Percentiles rank a stretch among this genome's conserved stretches.
phyloP scores from a whole-genome alignment of 2,888 invertebrate species.

The Blastobasis lacticolella region DNA sequence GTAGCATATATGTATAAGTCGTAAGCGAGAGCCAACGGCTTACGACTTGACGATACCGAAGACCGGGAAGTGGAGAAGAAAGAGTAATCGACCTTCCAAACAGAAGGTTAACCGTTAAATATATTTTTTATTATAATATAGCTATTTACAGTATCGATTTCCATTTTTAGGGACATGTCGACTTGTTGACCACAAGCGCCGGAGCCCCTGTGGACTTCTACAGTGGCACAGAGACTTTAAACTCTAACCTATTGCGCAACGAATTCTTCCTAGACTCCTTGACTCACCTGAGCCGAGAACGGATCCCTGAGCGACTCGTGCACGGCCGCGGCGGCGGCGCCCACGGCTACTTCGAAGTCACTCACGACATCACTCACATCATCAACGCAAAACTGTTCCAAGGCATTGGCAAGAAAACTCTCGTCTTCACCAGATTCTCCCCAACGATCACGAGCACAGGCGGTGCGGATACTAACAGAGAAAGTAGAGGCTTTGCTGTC shows the following conservation, averaged over 20 bases:
- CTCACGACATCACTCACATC: conserved; percentile 85
- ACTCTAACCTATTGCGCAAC: conserved; percentile 85
- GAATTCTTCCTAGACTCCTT: conserved; percentile 81
- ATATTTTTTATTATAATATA: too few relatives aligned
- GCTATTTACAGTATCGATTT: not conserved
- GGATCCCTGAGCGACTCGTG: conserved; percentile 93
- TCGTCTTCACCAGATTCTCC: conserved; percentile 85
- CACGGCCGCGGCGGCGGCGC: conserved; percentile 96
- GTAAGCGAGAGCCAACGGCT: too few relatives aligned
- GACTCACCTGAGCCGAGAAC: conserved; percentile 86
- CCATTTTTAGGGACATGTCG: conserved; percentile 57
- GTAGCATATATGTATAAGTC: too few relatives aligned
- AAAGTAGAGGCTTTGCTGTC: conserved; percentile 90
- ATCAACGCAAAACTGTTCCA: conserved; percentile 83
- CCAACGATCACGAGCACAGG: conserved; percentile 88
- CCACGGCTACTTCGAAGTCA: conserved; percentile 88
- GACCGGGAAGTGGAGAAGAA: too few relatives aligned
- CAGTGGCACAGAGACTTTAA: conserved; percentile 81
- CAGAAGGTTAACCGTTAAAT: too few relatives aligned
- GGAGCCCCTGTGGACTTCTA: conserved; percentile 82
- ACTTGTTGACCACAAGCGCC: conserved; percentile 79
- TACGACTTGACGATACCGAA: too few relatives aligned
- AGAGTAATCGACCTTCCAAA: too few relatives aligned
- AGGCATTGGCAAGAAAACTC: conserved; percentile 82
- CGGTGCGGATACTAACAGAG: conserved; percentile 88